Evolutionary conservation across 2,113 vertebrate genomes (phyloP), one percentile per base, ranked within the genome.

Genomic region (Actenoides hombroni): DNA sequence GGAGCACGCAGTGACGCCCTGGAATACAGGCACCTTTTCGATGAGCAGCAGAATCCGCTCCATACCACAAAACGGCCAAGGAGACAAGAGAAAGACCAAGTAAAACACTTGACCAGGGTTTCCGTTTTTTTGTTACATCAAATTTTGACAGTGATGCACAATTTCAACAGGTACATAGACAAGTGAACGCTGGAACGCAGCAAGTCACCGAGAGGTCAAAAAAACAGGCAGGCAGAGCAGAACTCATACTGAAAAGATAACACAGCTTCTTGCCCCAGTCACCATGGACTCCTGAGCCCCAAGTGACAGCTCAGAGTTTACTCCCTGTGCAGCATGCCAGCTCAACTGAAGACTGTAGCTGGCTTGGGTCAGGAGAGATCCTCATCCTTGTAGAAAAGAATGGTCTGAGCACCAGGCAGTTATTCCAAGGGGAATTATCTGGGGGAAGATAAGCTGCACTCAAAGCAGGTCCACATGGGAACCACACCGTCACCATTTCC

Each of bases 21-120:
- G 37, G 17, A 82, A 67, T 20, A 23, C 67, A 10, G 26, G 5
- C 11, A 65, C 39, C 16, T 85, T 59, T 64, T 9, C 18, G 26
- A 51, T 7, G 2, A 71, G 37, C 86, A 88, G 75, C 7, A 5
- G 53, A 42, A 16, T 5, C 65, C 46, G 25, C 19, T 59, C 28
- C 0, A 0, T 18, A 15, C 48, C 56, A 35, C 0, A 4, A 31
- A 64, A 35, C 0, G 1, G 40, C 6, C 31, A 28, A 69, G 61
- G 35, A 54, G 10, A 40, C 9, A 6, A 39, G 26, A 9, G 16
- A 65, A 74, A 85, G 21, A 37, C 14, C 1, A 2, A 46, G 21
- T 5, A 1, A 4, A 64, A 49, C 2, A 28, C 33, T 46, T 28
- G 13, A 15, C 56, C 46, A 31, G 19, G 21, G 35, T 16, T 60